Evolutionary conservation across 2,797 vertebrate genomes (phyloP).

Genomic region (Halcyon badia): DNA sequence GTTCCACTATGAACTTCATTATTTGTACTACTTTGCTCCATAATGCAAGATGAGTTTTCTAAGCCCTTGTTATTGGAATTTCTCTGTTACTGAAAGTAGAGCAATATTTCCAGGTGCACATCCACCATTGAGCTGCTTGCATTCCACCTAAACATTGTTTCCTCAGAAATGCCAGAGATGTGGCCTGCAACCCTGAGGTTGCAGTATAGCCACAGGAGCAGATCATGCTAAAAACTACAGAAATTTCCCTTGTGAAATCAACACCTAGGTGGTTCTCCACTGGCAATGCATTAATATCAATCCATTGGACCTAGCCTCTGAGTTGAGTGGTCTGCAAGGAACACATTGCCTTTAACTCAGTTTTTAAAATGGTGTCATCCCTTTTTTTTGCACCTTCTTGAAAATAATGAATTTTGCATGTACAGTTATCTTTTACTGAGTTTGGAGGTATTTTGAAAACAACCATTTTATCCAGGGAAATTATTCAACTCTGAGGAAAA

Average conservation of each 20-base stretch:
- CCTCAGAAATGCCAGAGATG: not conserved
- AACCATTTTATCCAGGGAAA: not conserved
- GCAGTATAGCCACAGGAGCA: not conserved
- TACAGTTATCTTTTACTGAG: not conserved
- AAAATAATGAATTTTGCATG: not conserved
- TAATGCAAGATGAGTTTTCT: not conserved
- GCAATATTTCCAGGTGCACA: not conserved
- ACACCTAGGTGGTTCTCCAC: not conserved
- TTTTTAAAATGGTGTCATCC: not conserved
- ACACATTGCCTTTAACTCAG: not conserved
- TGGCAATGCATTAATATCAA: not conserved
- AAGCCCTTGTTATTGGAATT: not conserved
- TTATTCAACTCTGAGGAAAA: not conserved
- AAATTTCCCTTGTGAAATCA: not conserved
- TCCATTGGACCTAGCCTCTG: not conserved
- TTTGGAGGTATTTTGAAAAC: not conserved
- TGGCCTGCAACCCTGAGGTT: not conserved
- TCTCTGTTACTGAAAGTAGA: not conserved
- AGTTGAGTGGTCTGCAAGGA: not conserved
- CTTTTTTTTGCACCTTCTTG: not conserved
- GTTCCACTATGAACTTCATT: not conserved
- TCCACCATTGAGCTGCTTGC: not conserved
- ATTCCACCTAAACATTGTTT: not conserved
- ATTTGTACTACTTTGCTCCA: not conserved
- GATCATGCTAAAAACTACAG: not conserved